Base-by-base conservation (phyloP, 2,113 vertebrate species). In the Lethenteron camtschaticum region DNA sequence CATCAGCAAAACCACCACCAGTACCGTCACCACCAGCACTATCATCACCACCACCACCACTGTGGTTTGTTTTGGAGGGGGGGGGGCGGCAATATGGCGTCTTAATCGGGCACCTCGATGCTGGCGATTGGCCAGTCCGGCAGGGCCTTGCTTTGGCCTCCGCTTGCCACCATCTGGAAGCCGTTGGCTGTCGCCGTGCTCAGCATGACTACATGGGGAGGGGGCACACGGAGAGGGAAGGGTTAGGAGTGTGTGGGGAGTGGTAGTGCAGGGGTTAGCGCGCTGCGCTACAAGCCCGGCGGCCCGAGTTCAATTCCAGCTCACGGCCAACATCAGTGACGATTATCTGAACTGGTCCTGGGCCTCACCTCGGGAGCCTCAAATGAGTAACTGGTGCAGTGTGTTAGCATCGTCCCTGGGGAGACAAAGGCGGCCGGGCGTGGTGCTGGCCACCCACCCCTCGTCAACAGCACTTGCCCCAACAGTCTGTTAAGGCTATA, bases 151-250 rank as follows among this genome's bases (percentile, higher is more conserved):
- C 92, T 99, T 74, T 99, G 94, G 69, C 86, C 84, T 68, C 94
- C 94, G 0, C 90, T 97, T 70, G 90, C 96, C 71, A 97, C 94
- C 91, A 99, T 96, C 80, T 99, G 94, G 76, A 99, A 99, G 73
- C 94, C 94, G 0, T 94, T 99, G 72, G 94, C 94, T 2, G 94
- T 97, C 70, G 94, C 94, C 0, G 94, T 95, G 75, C 94, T 89
- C 58, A 99, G 78, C 71, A 99, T 79, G 71, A 99, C 94, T 99
- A 71, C 12, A 68, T 41, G 66, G 71, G 68, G 71, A 14, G 58
- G 41, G 63, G 73, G 55, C 6, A 24, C 20, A 13, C 3, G 56
- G 10, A 60, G 11, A 66, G 68, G 55, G 57, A 68, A 41, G 41
- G 41, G 6, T 41, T 41, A 41, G 41, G 41, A 5, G 41, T 41